Evolutionary conservation across 2,888 invertebrate genomes (phyloP).

Genomic region (Orthonychiurus folsomi): DNA sequence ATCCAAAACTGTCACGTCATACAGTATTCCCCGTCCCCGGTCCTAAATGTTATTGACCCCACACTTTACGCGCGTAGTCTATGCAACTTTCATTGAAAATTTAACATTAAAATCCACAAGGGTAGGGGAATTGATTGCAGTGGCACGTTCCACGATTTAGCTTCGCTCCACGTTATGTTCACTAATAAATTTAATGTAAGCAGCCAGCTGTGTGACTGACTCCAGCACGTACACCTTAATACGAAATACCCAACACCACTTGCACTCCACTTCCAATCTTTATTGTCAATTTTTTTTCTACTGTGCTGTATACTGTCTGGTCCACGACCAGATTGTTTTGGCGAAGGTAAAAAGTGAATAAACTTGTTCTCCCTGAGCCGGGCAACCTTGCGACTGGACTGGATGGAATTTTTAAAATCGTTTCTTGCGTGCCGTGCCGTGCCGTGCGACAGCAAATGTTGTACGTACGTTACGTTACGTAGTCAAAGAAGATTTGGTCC

Average conservation of each 20-base stretch:
- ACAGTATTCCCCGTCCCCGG: too few relatives aligned
- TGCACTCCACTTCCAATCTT: too few relatives aligned
- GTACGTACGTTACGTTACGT: too few relatives aligned
- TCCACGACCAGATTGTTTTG: background rate
- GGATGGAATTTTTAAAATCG: constrained; percentile 1
- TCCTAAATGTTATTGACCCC: background rate
- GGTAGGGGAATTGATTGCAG: background rate
- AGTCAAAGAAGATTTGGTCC: background rate
- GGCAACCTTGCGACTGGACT: background rate
- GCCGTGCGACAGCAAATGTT: too few relatives aligned
- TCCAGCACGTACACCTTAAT: too few relatives aligned
- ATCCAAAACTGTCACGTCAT: too few relatives aligned
- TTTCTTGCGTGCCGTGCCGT: too few relatives aligned
- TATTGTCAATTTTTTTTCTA: background rate
- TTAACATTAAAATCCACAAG: background rate
- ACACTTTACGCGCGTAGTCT: background rate
- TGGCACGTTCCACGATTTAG: constrained; percentile 1
- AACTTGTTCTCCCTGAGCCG: background rate
- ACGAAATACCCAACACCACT: too few relatives aligned
- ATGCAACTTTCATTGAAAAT: background rate
- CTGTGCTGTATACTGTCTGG: background rate
- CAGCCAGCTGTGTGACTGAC: background rate
- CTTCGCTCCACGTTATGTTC: too few relatives aligned
- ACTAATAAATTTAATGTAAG: background rate
- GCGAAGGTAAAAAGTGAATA: too few relatives aligned